A percentile compares a stretch with the other conserved stretches of the same genome.
Evolutionary conservation across 2,113 vertebrate species (phyloP).

Genomic region (Pangasianodon hypophthalmus): DNA sequence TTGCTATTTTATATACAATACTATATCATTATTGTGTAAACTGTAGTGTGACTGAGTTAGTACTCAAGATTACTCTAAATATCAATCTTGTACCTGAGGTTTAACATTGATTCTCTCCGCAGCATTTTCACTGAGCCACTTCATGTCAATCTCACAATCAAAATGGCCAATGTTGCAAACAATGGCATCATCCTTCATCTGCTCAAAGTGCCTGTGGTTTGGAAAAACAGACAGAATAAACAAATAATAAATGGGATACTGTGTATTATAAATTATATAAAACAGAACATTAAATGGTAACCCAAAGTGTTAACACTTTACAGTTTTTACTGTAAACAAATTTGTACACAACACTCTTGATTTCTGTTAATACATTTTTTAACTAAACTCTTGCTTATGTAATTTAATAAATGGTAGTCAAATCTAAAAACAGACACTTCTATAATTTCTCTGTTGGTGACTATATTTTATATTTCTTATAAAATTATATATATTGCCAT

Average conservation of each 20-base stretch:
- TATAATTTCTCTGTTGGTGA: too few relatives aligned
- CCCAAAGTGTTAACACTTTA: not conserved
- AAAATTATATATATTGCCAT: too few relatives aligned
- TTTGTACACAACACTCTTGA: not conserved
- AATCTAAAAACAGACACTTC: not conserved
- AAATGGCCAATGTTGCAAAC: conserved; percentile 99
- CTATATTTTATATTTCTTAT: too few relatives aligned
- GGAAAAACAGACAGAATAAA: conserved; percentile 12
- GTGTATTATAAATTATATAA: not conserved
- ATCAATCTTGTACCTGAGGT: conserved; percentile 80
- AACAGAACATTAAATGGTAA: not conserved
- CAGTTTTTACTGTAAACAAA: not conserved
- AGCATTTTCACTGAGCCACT: conserved; percentile 88
- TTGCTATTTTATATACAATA: not conserved
- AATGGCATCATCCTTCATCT: conserved; percentile 95
- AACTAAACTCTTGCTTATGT: not conserved
- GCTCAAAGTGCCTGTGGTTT: conserved; percentile 86
- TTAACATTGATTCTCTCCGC: conserved; percentile 88
- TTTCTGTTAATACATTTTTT: not conserved
- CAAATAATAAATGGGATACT: not conserved
- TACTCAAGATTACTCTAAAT: not conserved
- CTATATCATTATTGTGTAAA: not conserved
- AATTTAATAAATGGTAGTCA: not conserved
- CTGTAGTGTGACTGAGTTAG: too few relatives aligned
- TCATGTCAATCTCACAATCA: conserved; percentile 93